These are phyloP conservation scores for Drosophila oshimai DNA, from an alignment of 1,140 invertebrate genomes.

Conservation along the genomic window DNA sequence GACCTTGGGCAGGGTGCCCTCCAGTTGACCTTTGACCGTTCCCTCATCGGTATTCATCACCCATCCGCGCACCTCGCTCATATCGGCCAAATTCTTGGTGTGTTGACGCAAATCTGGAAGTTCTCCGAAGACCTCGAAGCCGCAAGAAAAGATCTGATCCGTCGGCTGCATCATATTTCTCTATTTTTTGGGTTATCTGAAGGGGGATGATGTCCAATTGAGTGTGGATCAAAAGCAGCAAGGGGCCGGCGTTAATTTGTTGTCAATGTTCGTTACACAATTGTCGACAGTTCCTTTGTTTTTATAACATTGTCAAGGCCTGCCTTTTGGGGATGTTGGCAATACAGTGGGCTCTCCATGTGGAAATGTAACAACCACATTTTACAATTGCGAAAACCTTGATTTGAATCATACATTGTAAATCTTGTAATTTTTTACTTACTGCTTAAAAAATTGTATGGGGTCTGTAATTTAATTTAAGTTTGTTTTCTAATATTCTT, in stretches of 20 bases:
- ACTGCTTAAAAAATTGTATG: too few relatives aligned
- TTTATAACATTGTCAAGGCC: background rate
- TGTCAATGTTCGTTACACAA: background rate
- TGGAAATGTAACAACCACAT: too few relatives aligned
- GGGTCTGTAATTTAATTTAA: too few relatives aligned
- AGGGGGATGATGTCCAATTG: background rate
- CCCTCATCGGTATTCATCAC: conserved; percentile 86
- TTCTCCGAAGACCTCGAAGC: conserved; percentile 85
- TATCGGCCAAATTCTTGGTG: conserved; percentile 84
- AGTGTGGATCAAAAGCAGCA: background rate
- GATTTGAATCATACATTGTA: too few relatives aligned
- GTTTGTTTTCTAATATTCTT: too few relatives aligned
- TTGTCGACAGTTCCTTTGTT: background rate
- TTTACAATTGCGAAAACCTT: too few relatives aligned
- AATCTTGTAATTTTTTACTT: too few relatives aligned
- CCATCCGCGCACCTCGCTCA: conserved; percentile 86
- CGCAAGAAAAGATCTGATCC: conserved; percentile 62
- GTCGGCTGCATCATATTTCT: conserved; percentile 5
- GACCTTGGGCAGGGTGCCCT: conserved; percentile 84
- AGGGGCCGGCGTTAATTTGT: background rate
- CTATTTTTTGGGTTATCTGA: background rate
- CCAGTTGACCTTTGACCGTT: conserved; percentile 86
- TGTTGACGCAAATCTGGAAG: conserved; percentile 86
- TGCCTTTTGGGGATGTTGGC: too few relatives aligned
- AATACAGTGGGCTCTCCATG: too few relatives aligned